Evolutionary conservation across 2,113 vertebrate genomes (phyloP).

Genomic region (Nestor notabilis): DNA sequence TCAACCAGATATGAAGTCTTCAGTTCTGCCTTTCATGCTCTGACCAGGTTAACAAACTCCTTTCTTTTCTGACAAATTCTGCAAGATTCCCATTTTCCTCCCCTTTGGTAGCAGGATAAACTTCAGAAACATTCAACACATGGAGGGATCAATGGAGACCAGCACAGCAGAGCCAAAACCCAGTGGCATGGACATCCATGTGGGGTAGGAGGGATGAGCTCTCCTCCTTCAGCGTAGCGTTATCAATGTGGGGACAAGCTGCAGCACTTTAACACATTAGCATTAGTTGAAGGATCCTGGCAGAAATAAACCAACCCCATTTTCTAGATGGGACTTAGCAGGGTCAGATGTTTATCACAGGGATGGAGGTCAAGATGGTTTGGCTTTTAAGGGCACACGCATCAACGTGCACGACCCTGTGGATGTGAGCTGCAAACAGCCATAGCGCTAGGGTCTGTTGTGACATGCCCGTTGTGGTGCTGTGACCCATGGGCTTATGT

Average conservation of each 20-base stretch:
- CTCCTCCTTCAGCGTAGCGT: not conserved
- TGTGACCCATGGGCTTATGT: fast-evolving
- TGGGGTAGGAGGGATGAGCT: not conserved
- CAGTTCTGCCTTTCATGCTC: not conserved
- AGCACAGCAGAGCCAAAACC: not conserved
- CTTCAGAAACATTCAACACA: not conserved
- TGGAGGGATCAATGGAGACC: fast-evolving
- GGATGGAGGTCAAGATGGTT: not conserved
- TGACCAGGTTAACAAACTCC: not conserved
- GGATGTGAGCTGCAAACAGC: not conserved
- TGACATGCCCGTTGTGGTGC: fast-evolving
- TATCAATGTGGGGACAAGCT: not conserved
- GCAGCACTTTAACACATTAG: not conserved
- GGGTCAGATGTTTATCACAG: not conserved
- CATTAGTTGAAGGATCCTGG: not conserved
- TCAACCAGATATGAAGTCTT: not conserved
- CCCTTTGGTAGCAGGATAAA: not conserved
- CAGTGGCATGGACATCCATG: fast-evolving
- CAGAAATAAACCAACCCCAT: fast-evolving
- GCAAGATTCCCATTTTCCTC: not conserved
- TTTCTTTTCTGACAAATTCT: not conserved
- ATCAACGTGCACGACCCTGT: fast-evolving
- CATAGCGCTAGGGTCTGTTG: fast-evolving
- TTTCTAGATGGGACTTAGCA: not conserved
- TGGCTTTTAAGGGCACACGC: not conserved